Base-by-base conservation (phyloP, 1,140 invertebrate genomes). In the Uloborus diversus region DNA sequence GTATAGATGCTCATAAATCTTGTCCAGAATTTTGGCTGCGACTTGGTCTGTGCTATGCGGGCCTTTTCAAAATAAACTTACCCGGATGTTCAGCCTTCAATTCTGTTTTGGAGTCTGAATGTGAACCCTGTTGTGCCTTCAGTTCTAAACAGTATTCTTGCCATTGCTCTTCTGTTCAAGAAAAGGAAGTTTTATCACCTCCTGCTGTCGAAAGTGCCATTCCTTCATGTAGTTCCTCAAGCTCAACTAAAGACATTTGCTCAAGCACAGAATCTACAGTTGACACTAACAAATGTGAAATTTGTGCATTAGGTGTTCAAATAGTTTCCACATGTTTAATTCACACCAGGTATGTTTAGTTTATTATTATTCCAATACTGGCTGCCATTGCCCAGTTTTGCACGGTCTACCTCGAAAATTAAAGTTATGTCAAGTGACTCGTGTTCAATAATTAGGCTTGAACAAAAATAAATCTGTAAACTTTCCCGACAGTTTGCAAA, bases 21-120 rank as follows among this genome's bases (percentile, higher is more conserved):
- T 42, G 61, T 42, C 73, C 73, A 28, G 73, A 78, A 30, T 78
- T 64, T 30, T 78, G 73, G 73, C 23, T 47, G 0, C 59, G 73
- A 4, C 73, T 78, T 14, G 73, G 20, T 17, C 49, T 78, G 13
- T 65, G 61, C 17, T 78, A 78, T 57, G 73, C 73, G 51, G 73
- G 73, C 5, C 47, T 78, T 7, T 78, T 66, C 33, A 66, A 66
- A 32, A 51, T 78, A n/a, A 13, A 32, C 30, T 30, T 78, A 3
- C 73, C 73, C 42, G 73, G n/a, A 20, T 78, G 20, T 42, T 30
- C 61, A 14, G 11, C 28, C n/a, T 9, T 33, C 0, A 49, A n/a
- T n/a, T 25, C 35, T 28, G 20, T 13, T 64, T 13, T 28, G 28
- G 42, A 75, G 9, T 0, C 14, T 7, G 66, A 70, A 11, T 23